Evolutionary conservation across 2,797 vertebrate genomes (phyloP).

Genomic region (Poecile montanus): DNA sequence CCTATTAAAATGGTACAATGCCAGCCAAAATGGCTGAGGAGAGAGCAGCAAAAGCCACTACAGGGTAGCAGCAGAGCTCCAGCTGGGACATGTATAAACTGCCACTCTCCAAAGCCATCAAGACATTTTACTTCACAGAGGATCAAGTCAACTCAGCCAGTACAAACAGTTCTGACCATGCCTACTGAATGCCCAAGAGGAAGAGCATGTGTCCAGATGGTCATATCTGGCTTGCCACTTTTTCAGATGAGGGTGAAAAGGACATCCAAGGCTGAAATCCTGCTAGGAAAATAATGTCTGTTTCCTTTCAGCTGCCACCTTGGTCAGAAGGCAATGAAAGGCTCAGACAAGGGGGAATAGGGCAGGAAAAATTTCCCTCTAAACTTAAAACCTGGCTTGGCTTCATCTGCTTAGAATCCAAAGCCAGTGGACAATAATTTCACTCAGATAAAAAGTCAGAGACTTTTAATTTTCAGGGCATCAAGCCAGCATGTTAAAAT

Average conservation of each 20-base stretch:
- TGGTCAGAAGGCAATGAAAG: neutral
- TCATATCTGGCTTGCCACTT: neutral
- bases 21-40: neutral
- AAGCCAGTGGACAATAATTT: slow-evolving; percentile 45
- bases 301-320: neutral
- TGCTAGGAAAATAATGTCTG: neutral
- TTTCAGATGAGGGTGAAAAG: slow-evolving; percentile 13
- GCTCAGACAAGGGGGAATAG: neutral
- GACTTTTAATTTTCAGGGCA: slow-evolving; percentile 62
- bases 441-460: slow-evolving; percentile 47
- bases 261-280: slow-evolving; percentile 9
- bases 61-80: neutral
- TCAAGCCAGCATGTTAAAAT: slow-evolving; percentile 49
- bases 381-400: neutral
- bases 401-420: neutral
- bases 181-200: neutral
- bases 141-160: slow-evolving; percentile 10
- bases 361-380: neutral
- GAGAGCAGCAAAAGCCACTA: neutral
- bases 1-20: neutral
- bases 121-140: neutral
- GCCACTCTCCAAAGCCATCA: neutral
- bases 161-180: neutral
- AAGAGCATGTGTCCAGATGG: slow-evolving; percentile 30
- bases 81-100: neutral